Base-by-base conservation (phyloP, 2,113 vertebrate genomes). In the Pygoscelis adeliae region DNA sequence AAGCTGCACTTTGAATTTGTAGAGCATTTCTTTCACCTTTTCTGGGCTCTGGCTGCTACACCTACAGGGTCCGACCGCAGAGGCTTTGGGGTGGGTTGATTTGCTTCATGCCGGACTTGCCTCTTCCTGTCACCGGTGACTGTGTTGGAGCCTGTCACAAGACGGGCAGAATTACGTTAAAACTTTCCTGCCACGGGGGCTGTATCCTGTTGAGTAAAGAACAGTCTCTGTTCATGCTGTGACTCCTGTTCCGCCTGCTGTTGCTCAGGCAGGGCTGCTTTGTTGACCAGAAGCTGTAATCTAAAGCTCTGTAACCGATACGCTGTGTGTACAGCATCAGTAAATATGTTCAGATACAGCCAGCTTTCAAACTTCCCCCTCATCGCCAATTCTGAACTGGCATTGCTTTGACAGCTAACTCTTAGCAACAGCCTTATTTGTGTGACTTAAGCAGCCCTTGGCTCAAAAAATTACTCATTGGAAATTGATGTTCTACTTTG, bases 371-470 rank as follows among this genome's bases (percentile, higher is more conserved):
- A 74, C 84, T 84, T 62, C 65, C 44, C 34, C 52, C 49, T 36
- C 13, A 2, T 32, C 1, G 0, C 81, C 0, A 0, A 5, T 50
- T 70, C 89, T 69, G 69, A 71, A 16, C 46, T 63, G 76, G 66
- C 49, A 6, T 55, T 87, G 87, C 81, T 93, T 58, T 87, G 87
- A 79, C 89, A 85, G 83, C 92, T 53, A 32, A 66, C 47, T 82
- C 87, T 79, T 63, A 94, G 91, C 83, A 94, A 40, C 70, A 80
- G 74, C 70, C 66, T 93, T 85, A 91, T 91, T 87, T 89, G 17
- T 21, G 70, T 65, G 89, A 69, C 61, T 87, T 55, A 6, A 82
- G 40, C 77, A 96, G 72, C 44, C 73, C 22, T 79, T 79, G 65
- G 70, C 84, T 93, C 30, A 61, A 58, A 65, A 95, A 91, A 67